Conservation (phyloP, 2,797 vertebrate species). For the Molossus molossus region DNA sequence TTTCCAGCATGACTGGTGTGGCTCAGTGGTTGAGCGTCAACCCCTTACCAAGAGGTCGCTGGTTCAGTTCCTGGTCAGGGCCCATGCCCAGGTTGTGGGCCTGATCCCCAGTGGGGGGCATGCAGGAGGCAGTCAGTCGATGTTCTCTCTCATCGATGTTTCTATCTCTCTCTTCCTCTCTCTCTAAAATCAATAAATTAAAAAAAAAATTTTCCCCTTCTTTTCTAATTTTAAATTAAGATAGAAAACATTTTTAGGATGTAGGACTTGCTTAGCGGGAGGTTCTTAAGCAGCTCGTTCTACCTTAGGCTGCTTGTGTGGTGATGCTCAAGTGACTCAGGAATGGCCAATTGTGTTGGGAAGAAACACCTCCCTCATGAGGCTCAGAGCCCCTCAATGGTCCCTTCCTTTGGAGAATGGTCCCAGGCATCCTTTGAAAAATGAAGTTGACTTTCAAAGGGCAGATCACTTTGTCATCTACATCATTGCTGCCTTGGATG, state of each 20-base stretch:
- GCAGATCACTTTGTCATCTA: accelerated
- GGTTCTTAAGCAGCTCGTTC: neutral
- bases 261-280: neutral
- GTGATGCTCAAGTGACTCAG: neutral
- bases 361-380: accelerated
- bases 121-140: no score
- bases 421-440: neutral
- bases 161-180: no score
- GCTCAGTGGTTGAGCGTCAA: no score
- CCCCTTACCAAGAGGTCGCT: no score
- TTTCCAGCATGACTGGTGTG: no score
- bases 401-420: neutral
- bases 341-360: accelerated
- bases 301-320: neutral
- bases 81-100: no score
- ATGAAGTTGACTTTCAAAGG: neutral
- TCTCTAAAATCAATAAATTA: no score
- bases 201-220: neutral
- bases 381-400: accelerated
- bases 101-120: no score
- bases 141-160: no score
- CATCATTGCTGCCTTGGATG: neutral
- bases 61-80: no score
- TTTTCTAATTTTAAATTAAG: neutral
- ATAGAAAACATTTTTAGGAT: neutral